Conservation (phyloP, 2,888 invertebrate species). For the Cryptus viduatorius region DNA sequence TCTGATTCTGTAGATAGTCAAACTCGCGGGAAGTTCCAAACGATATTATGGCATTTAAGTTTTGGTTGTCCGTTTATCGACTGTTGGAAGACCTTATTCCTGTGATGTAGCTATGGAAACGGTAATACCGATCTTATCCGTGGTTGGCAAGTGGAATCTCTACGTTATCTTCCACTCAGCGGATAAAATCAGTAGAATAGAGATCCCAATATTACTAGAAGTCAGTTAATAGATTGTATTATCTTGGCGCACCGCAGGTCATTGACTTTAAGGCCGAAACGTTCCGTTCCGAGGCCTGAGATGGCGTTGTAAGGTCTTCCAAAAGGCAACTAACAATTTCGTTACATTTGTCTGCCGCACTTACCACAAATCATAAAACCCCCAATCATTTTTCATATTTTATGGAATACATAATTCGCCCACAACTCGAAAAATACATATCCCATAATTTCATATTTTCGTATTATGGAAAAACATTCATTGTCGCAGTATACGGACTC, state of each 20-base stretch:
- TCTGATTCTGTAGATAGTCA: not conserved
- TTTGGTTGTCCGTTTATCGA: not conserved
- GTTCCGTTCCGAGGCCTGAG: not conserved
- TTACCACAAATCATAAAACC: not conserved
- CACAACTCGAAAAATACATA: not conserved
- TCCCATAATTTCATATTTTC: not conserved
- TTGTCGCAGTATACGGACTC: not conserved
- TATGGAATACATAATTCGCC: not conserved
- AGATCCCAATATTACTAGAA: not conserved
- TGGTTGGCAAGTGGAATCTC: not conserved
- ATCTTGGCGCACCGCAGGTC: not conserved
- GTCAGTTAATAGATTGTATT: not conserved
- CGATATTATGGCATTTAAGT: not conserved
- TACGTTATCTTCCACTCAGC: not conserved
- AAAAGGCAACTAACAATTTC: not conserved
- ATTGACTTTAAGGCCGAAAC: not conserved
- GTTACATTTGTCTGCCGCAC: not conserved
- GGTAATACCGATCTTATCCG: not conserved
- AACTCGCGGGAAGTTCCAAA: not conserved
- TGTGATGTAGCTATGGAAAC: not conserved
- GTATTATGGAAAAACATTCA: not conserved
- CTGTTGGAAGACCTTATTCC: not conserved
- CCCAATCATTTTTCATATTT: not conserved
- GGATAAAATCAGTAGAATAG: not conserved
- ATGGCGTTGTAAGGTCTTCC: constrained; percentile 8